phyloP scores from a whole-genome alignment of 2,888 invertebrate genomes.

The Parelbella ahira region DNA sequence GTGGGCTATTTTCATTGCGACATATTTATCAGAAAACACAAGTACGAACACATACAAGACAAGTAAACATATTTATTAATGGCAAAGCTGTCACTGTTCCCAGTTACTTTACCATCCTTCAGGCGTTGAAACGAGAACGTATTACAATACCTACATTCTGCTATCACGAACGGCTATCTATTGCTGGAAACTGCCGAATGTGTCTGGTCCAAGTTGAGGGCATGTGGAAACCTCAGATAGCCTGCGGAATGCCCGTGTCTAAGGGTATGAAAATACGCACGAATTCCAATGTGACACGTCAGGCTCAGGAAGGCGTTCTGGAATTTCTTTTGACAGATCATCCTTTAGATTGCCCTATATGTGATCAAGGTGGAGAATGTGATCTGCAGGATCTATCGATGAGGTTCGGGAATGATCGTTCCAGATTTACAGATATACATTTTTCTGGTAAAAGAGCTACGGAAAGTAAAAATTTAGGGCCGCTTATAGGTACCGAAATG shows the following conservation, averaged over 20 bases:
- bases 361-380: slow-evolving; percentile 98
- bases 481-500: slow-evolving; percentile 99
- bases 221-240: slow-evolving; percentile 96
- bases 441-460: slow-evolving; percentile 97
- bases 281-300: slow-evolving; percentile 90
- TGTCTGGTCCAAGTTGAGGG: slow-evolving; percentile 99
- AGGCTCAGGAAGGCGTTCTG: slow-evolving; percentile 93
- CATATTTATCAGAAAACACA: slow-evolving; percentile 31
- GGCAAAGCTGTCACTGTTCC: slow-evolving; percentile 94
- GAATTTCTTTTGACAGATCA: slow-evolving; percentile 99
- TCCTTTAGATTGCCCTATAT: slow-evolving; percentile 99
- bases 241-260: slow-evolving; percentile 98
- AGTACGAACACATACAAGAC: slow-evolving; percentile 31
- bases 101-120: slow-evolving; percentile 96
- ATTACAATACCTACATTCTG: slow-evolving; percentile 93
- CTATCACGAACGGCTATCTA: slow-evolving; percentile 97
- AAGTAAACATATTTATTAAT: slow-evolving; percentile 92
- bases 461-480: slow-evolving; percentile 99
- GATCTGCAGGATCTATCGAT: slow-evolving; percentile 99
- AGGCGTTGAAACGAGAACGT: slow-evolving; percentile 61
- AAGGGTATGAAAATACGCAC: slow-evolving; percentile 98
- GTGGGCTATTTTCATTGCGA: slow-evolving; percentile 37
- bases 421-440: slow-evolving; percentile 95
- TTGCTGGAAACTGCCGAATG: slow-evolving; percentile 99
- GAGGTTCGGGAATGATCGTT: slow-evolving; percentile 98